Conservation (phyloP, 2,113 vertebrate genomes). For the Ophthalmolycus amberensis region DNA sequence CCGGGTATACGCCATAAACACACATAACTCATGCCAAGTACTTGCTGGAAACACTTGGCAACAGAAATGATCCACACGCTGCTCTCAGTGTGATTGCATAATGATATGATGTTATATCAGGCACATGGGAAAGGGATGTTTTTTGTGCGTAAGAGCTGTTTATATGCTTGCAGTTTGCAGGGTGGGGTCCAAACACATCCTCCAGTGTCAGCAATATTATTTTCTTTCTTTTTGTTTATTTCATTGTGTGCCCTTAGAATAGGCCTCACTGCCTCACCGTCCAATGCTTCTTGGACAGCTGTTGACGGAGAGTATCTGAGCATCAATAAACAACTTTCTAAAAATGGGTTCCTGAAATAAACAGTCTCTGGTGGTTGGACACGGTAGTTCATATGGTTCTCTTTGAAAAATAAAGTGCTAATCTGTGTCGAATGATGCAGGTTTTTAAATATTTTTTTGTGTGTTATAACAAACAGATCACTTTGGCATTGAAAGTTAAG, state of each 20-base stretch:
- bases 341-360: conserved; percentile 26
- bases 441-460: neutral
- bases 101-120: conserved; percentile 25
- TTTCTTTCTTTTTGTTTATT: neutral
- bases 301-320: conserved; percentile 15
- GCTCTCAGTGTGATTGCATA: conserved; percentile 21
- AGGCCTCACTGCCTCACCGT: neutral
- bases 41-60: conserved; percentile 44
- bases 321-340: conserved; percentile 49
- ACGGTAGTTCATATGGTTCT: conserved; percentile 26
- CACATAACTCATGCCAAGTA: conserved; percentile 3
- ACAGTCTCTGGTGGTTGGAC: conserved; percentile 14
- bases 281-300: neutral
- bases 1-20: neutral
- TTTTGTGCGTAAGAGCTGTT: neutral
- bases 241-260: neutral
- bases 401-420: conserved; percentile 14
- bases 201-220: neutral
- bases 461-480: conserved; percentile 14
- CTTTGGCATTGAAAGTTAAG: neutral
- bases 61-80: conserved; percentile 21
- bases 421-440: conserved; percentile 2
- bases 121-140: neutral
- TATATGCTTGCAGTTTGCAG: neutral
- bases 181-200: neutral